Conservation (phyloP, 1,140 invertebrate genomes). For the Procambarus virginalis region DNA sequence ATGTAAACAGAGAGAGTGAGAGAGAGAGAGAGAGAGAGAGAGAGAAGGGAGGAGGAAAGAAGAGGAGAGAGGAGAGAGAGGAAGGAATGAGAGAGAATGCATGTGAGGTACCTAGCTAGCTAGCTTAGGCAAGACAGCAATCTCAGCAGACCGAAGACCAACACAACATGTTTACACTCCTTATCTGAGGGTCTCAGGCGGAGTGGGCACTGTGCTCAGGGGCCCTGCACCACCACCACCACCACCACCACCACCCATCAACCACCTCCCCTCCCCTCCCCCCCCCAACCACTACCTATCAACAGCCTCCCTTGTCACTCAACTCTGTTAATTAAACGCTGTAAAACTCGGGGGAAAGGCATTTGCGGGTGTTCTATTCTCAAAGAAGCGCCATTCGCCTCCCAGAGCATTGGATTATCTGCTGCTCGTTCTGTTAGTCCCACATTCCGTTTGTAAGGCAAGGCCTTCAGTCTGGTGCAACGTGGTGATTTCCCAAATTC, state of each 20-base stretch:
- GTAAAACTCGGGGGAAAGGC: neutral
- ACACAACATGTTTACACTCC: conserved; percentile 15
- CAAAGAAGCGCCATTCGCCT: neutral
- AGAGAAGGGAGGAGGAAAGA: neutral
- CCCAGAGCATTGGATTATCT: neutral
- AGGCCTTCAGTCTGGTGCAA: too few species aligned
- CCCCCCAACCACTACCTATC: too few species aligned
- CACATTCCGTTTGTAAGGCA: too few species aligned
- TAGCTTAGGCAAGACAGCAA: neutral
- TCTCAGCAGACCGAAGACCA: neutral
- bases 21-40: neutral
- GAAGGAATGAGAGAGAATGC: neutral
- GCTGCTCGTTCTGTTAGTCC: too few species aligned
- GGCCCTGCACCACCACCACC: too few species aligned
- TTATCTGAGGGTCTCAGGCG: conserved; percentile 8
- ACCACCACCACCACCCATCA: too few species aligned
- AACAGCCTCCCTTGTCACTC: neutral
- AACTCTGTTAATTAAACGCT: neutral
- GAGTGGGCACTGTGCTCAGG: neutral
- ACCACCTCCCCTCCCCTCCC: too few species aligned
- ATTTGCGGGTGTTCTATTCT: neutral
- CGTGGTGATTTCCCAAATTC: too few species aligned
- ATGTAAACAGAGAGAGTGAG: too few species aligned
- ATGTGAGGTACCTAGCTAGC: too few species aligned
- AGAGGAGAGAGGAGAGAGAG: neutral